These are phyloP conservation scores for Phoxinus dragarum DNA, from an alignment of 2,797 vertebrate genomes.

Conservation along the genomic window DNA sequence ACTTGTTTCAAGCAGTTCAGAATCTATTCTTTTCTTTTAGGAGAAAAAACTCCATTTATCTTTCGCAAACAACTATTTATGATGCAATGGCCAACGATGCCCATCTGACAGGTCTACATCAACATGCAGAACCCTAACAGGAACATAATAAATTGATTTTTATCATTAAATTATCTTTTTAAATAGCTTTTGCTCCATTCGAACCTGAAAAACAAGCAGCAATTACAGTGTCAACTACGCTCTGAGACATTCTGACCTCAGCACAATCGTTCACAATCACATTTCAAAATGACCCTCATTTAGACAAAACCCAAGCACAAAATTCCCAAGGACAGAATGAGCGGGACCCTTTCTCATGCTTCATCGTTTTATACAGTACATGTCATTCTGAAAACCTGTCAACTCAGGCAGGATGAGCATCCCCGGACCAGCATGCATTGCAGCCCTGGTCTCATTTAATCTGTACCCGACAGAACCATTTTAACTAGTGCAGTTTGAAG, in stretches of 20 bases:
- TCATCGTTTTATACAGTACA: background rate
- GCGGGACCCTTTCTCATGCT: background rate
- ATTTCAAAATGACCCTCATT: background rate
- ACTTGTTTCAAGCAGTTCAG: too few relatives aligned
- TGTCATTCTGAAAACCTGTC: background rate
- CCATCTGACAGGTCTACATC: background rate
- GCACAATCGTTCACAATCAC: background rate
- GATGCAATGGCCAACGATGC: background rate
- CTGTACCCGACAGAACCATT: background rate
- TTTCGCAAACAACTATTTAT: too few relatives aligned
- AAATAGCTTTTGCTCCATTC: background rate
- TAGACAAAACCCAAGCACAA: background rate
- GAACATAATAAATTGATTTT: background rate
- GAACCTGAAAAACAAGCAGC: background rate
- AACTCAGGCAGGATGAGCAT: background rate
- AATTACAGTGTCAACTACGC: background rate
- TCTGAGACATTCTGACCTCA: background rate
- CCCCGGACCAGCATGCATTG: conserved; percentile 12
- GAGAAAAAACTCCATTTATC: too few relatives aligned
- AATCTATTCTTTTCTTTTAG: too few relatives aligned
- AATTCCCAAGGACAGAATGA: background rate
- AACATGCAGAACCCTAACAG: too few relatives aligned
- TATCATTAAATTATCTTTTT: background rate
- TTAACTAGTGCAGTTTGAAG: background rate
- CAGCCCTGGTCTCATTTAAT: background rate